Percentiles rank a stretch among this genome's conserved stretches.
Conservation (phyloP, 1,140 invertebrate genomes). For the Magallana gigas region DNA sequence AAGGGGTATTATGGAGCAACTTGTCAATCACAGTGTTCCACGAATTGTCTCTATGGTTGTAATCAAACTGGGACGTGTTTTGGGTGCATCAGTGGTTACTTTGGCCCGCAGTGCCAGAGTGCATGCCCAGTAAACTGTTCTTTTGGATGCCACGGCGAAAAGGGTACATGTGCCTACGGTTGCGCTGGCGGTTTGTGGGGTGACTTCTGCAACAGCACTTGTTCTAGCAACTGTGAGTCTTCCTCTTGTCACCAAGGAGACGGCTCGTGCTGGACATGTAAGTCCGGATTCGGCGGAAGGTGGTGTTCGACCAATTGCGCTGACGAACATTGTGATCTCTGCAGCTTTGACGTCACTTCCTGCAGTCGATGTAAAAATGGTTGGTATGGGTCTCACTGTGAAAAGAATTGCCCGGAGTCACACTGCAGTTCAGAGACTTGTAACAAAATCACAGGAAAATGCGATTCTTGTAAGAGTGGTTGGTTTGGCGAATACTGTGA, state of each 20-base stretch:
- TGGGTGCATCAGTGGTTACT: conserved; percentile 16
- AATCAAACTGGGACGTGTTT: conserved; percentile 15
- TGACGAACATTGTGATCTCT: conserved; percentile 31
- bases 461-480: conserved; percentile 7
- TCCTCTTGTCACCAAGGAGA: conserved; percentile 8
- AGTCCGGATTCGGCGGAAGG: conserved; percentile 36
- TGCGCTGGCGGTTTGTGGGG: conserved; percentile 32
- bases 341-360: conserved; percentile 33
- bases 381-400: conserved; percentile 38
- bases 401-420: conserved; percentile 26
- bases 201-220: conserved; percentile 23
- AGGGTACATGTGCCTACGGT: conserved; percentile 24
- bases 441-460: conserved; percentile 35
- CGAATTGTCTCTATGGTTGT: conserved; percentile 18
- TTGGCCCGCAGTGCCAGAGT: background rate
- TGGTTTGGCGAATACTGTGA: conserved; percentile 37
- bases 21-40: conserved; percentile 29
- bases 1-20: background rate
- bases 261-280: conserved; percentile 35
- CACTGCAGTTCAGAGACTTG: background rate
- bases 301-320: background rate
- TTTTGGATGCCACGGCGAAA: background rate
- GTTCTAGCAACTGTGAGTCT: conserved; percentile 17
- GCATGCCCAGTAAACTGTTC: background rate
- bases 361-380: conserved; percentile 33